Conservation (phyloP, 2,888 invertebrate genomes). For the Trichogramma evanescens region DNA sequence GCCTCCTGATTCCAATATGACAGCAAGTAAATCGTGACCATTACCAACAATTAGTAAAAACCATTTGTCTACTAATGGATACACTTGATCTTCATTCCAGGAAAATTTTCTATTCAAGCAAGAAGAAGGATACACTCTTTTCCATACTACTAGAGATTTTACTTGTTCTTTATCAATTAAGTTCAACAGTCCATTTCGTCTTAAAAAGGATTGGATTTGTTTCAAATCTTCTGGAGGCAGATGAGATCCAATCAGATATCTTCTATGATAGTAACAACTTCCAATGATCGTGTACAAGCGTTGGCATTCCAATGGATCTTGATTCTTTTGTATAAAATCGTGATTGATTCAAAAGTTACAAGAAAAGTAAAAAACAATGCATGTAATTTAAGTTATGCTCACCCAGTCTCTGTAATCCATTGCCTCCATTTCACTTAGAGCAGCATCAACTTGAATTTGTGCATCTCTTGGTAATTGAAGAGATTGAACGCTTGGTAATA, state of each 20-base stretch:
- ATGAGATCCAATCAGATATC: slow-evolving; percentile 72
- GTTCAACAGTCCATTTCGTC: slow-evolving; percentile 67
- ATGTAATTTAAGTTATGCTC: slow-evolving; percentile 19
- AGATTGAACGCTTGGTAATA: slow-evolving; percentile 59
- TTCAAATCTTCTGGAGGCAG: slow-evolving; percentile 66
- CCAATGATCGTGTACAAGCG: slow-evolving; percentile 64
- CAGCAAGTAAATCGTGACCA: slow-evolving; percentile 60
- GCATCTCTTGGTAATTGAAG: slow-evolving; percentile 69
- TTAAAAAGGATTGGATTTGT: slow-evolving; percentile 69
- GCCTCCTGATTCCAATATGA: slow-evolving; percentile 71
- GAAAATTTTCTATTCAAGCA: slow-evolving; percentile 37
- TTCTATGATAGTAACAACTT: slow-evolving; percentile 57
- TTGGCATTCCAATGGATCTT: slow-evolving; percentile 69
- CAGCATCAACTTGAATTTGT: slow-evolving; percentile 76
- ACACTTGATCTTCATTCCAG: slow-evolving; percentile 26
- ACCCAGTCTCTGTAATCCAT: slow-evolving; percentile 87
- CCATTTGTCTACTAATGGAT: slow-evolving; percentile 56
- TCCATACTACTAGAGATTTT: slow-evolving; percentile 69
- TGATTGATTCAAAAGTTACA: slow-evolving; percentile 6
- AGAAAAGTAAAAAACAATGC: slow-evolving; percentile 4
- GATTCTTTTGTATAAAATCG: slow-evolving; percentile 54
- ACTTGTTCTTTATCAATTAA: slow-evolving; percentile 61
- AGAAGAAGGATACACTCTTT: slow-evolving; percentile 61
- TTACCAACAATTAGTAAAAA: slow-evolving; percentile 70
- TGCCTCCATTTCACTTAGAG: slow-evolving; percentile 81